Evolutionary conservation across 2,797 vertebrate genomes (phyloP), one percentile per base, ranked within the genome.

Genomic region (Sebastes cheni): DNA sequence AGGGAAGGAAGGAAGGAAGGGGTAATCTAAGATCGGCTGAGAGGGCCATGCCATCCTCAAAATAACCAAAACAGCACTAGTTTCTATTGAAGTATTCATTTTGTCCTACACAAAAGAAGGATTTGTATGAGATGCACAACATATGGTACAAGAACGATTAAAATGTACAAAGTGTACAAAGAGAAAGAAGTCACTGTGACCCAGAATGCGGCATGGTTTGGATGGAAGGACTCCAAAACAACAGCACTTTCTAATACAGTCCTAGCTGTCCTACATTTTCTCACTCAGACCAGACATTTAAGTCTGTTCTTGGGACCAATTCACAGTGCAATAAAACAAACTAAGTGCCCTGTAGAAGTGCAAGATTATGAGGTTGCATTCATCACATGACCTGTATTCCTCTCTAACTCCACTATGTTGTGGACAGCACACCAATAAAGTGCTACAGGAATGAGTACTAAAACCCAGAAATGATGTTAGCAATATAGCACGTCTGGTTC

Each of bases 181-280:
- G 58, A 62, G 13, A n/a, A 65, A 13, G 20, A 79, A 79, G 61
- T 82, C 67, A 72, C 46, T 13, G 50, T 84, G 87, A 79, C 79
- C 81, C 79, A 89, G 58, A 82, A 88, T 23, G 61, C 50, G 59
- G 55, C 81, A 68, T 62, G 55, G 56, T 79, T 88, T 71, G 39
- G 46, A 77, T 75, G 79, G 61, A 90, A 68, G 59, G 36, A 59
- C 36, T 81, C 71, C 62, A 73, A 59, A 60, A 46, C 56, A 65
- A 70, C 36, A 67, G 12, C 52, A 52, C 68, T 58, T 64, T 71
- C 39, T 68, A 39, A 77, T 54, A 77, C 81, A 70, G 75, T 75
- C 64, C 13, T 30, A 34, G 36, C 69, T 83, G 85, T 71, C 77
- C 84, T 85, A 87, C 67, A 83, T 91, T 80, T 86, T 25, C 36